Evolutionary conservation across 2,888 invertebrate species (phyloP), one percentile per base, ranked within the genome.

Genomic region (Morinoia aosen): DNA sequence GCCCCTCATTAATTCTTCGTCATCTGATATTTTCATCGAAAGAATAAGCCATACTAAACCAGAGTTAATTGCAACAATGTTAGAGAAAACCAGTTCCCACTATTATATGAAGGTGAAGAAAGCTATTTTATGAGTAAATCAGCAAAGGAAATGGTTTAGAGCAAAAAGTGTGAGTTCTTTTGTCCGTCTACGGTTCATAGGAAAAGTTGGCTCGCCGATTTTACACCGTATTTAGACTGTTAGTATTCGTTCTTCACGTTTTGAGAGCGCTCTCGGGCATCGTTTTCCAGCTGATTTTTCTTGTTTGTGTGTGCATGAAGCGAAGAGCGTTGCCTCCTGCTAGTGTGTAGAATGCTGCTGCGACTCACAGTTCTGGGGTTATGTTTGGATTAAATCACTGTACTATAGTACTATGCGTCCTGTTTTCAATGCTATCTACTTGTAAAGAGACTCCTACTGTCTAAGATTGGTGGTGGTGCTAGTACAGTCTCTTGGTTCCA

Each of bases 331-430:
- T 90, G 19, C 90, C 90, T 90, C 90, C 90, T 90, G 90, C 48
- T 90, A 90, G 90, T 90, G 90, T 90, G 90, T 90, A 90, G 90
- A 40, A 48, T 48, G 48, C 90, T 40, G 90, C 39, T 90, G 90
- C 39, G 40, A 90, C 90, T 90, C 90, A 40, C 39, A 88, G 90
- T 90, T 40, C 90, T 90, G 90, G 90, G 90, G 90, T 90, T 90
- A 90, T 76, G 48, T 90, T 57, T 57, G 93, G 33, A 33, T 93
- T 57, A 93, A 57, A 93, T 93, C 93, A 93, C 93, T 93, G 93
- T 93, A 93, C 93, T 93, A 93, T 93, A 93, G 93, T 93, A 93
- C 93, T 93, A 93, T 93, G 93, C 93, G 93, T 93, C 93, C 93
- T 93, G 57, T 56, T 93, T 93, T 40, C 90, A 90, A 93, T 19